Conservation (phyloP, 2,888 invertebrate genomes). For the Metopia argyrocephala region DNA sequence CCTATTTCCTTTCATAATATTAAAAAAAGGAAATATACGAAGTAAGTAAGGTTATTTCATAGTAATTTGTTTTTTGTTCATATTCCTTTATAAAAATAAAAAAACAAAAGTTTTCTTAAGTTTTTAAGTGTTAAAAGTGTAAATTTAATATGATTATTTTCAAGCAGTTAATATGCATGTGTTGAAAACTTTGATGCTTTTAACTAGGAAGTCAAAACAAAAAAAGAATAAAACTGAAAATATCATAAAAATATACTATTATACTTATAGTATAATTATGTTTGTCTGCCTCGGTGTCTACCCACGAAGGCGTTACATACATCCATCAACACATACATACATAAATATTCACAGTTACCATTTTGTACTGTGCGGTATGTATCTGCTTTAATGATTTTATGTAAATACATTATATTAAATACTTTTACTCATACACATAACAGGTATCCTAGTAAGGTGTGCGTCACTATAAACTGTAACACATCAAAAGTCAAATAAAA, state of each 20-base stretch:
- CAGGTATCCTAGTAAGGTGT: too few relatives aligned
- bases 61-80: not conserved
- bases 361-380: constrained; percentile 3
- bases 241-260: not conserved
- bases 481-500: too few relatives aligned
- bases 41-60: constrained; percentile 24
- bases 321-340: too few relatives aligned
- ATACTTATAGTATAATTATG: not conserved
- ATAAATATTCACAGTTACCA: not conserved
- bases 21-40: constrained; percentile 37
- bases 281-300: constrained; percentile 17
- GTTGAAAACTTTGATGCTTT: constrained; percentile 22
- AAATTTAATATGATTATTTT: constrained; percentile 61
- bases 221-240: constrained; percentile 1
- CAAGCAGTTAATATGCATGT: constrained; percentile 34
- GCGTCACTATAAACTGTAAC: too few relatives aligned
- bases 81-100: constrained; percentile 20
- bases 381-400: constrained; percentile 35
- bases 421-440: not conserved
- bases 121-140: constrained; percentile 57
- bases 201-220: not conserved
- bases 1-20: too few relatives aligned
- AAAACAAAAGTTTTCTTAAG: not conserved
- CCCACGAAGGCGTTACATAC: not conserved
- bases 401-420: constrained; percentile 17